Evolutionary conservation across 2,113 vertebrate species (phyloP).

Genomic region (Callithrix jacchus): DNA sequence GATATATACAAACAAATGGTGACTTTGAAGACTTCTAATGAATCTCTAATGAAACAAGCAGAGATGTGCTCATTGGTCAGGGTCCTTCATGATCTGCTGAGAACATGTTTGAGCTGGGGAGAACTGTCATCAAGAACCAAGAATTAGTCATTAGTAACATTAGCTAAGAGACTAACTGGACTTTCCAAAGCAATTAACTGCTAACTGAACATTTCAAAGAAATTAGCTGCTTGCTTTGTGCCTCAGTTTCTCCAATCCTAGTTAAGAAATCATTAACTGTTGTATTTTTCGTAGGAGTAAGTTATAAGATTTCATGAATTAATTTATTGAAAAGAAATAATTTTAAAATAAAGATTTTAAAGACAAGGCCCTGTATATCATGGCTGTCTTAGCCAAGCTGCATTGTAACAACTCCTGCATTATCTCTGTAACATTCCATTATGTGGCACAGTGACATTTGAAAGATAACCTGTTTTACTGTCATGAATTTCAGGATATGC

Average conservation of each 20-base stretch:
- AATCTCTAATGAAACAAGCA: not conserved
- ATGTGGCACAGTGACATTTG: not conserved
- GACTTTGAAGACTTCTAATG: slow-evolving; percentile 37
- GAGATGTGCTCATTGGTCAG: not conserved
- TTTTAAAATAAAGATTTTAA: slow-evolving; percentile 21
- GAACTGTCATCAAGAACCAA: slow-evolving; percentile 42
- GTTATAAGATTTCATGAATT: not conserved
- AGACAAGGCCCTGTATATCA: not conserved
- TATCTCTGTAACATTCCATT: not conserved
- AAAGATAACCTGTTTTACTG: not conserved
- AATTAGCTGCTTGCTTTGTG: not conserved
- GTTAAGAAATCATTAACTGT: not conserved
- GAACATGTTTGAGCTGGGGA: slow-evolving; percentile 10
- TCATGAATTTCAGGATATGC: not conserved
- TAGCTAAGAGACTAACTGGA: not conserved
- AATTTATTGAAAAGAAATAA: not conserved
- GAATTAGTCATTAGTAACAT: slow-evolving; percentile 44
- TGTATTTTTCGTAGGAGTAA: not conserved
- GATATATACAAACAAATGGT: slow-evolving; percentile 37
- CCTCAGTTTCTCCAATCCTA: slow-evolving; percentile 16
- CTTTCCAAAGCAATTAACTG: slow-evolving; percentile 49
- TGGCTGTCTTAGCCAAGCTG: not conserved
- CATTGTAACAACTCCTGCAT: not conserved
- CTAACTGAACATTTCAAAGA: slow-evolving; percentile 32
- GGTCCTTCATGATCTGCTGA: slow-evolving; percentile 3